Percentiles rank a stretch among this genome's conserved stretches.
Conservation (phyloP, 2,113 vertebrate species). For the Oryzias woworae region DNA sequence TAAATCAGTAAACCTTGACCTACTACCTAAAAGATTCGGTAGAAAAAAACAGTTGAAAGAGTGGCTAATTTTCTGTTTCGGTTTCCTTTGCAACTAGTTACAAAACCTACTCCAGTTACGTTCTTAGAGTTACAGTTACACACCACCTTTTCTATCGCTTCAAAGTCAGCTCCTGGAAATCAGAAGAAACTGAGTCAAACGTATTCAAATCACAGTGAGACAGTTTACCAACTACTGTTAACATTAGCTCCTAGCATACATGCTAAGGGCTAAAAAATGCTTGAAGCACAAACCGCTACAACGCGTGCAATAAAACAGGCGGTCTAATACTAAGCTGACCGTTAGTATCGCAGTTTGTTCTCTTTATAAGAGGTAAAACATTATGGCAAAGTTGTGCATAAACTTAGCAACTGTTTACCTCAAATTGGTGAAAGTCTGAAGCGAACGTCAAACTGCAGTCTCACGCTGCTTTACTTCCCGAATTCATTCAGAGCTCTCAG, state of each 20-base stretch:
- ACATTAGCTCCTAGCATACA: slow-evolving; percentile 48
- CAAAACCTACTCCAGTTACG: not conserved
- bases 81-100: not conserved
- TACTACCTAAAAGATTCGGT: no score
- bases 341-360: not conserved
- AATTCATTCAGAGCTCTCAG: slow-evolving; percentile 63
- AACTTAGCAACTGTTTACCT: slow-evolving; percentile 49
- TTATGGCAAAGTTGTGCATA: not conserved
- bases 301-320: not conserved
- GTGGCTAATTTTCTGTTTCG: slow-evolving; percentile 8
- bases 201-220: not conserved
- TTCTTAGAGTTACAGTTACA: not conserved
- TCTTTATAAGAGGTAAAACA: not conserved
- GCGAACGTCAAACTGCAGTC: slow-evolving; percentile 76
- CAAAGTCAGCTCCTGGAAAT: not conserved
- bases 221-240: slow-evolving; percentile 17
- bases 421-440: slow-evolving; percentile 22
- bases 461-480: slow-evolving; percentile 74
- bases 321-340: fast-evolving
- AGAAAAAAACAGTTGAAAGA: not conserved
- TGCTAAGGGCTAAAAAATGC: slow-evolving; percentile 27
- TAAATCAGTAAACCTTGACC: no score
- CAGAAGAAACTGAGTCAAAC: not conserved
- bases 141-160: not conserved
- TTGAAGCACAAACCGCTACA: not conserved